Base-by-base conservation (phyloP, 2,888 invertebrate genomes). In the Lasioglossum oenotherae region DNA sequence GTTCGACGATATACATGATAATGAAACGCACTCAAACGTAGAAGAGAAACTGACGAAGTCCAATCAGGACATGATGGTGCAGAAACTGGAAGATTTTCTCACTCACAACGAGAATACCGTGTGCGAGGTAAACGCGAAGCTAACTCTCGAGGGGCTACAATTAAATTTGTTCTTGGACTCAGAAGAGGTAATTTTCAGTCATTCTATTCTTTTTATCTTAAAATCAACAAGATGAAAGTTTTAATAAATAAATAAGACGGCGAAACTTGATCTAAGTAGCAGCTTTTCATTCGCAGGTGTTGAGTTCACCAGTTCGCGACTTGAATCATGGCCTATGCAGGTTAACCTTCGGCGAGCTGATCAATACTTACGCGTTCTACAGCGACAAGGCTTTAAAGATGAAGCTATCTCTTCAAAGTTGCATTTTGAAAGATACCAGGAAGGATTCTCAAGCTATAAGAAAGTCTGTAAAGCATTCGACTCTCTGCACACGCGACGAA, bases 291-390 rank as follows among this genome's bases (percentile, higher is more conserved):
- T 88, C 87, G 19, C 81, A 96, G 96, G 93, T 96, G 0, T 94
- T 98, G 12, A 97, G 97, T 92, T 97, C 97, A 0, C 97, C 98
- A 0, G 97, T 97, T 0, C 95, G 97, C 5, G 97, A 97, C 92
- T 92, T 97, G 88, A 97, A 96, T 93, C 97, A 97, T 86, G 97
- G 97, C 0, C 95, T 98, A 6, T 97, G 97, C 12, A 97, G 96
- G 92, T 95, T 98, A 77, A 96, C 97, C 19, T 96, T 98, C 19
- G 97, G 97, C 0, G 98, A 98, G 93, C 96, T 97, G 0, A 96
- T 96, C 31, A 92, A 97, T 0, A 96, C 96, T 8, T 95, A 97
- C 82, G 97, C 97, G 75, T 96, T 96, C 84, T 97, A 96, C 91
- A 97, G 97, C 5, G 98, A 98, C 92, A 96, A 96, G 72, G 97